Evolutionary conservation across 2,113 vertebrate genomes (phyloP).

Genomic region (Trichechus manatus): DNA sequence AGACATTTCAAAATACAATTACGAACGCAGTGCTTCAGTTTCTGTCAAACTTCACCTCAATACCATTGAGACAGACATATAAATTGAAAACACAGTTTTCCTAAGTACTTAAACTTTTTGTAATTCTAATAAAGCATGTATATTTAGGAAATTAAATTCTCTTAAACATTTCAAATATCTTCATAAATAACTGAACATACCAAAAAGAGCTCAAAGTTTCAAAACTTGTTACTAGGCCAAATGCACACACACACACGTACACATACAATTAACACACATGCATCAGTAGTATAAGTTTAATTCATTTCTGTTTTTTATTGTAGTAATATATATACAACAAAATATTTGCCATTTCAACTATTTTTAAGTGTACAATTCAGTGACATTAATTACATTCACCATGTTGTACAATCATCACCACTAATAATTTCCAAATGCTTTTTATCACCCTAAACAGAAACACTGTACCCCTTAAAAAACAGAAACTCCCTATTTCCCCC

Average conservation of each 20-base stretch:
- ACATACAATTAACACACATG: no score
- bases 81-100: not conserved
- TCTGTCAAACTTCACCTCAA: not conserved
- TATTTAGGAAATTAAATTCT: not conserved
- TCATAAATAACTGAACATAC: not conserved
- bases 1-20: not conserved
- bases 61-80: no score
- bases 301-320: not conserved
- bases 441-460: not conserved
- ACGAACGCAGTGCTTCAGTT: not conserved
- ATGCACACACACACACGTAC: no score
- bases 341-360: no score
- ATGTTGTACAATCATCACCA: not conserved
- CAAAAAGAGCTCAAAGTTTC: not conserved
- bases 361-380: not conserved
- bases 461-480: not conserved
- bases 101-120: not conserved
- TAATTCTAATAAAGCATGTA: not conserved
- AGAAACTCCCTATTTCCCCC: not conserved
- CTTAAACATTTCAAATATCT: not conserved
- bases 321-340: no score
- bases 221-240: not conserved
- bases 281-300: not conserved
- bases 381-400: not conserved
- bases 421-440: not conserved